These are phyloP conservation scores for Serilophus lunatus DNA, from an alignment of 2,113 vertebrate species.

Conservation along the genomic window DNA sequence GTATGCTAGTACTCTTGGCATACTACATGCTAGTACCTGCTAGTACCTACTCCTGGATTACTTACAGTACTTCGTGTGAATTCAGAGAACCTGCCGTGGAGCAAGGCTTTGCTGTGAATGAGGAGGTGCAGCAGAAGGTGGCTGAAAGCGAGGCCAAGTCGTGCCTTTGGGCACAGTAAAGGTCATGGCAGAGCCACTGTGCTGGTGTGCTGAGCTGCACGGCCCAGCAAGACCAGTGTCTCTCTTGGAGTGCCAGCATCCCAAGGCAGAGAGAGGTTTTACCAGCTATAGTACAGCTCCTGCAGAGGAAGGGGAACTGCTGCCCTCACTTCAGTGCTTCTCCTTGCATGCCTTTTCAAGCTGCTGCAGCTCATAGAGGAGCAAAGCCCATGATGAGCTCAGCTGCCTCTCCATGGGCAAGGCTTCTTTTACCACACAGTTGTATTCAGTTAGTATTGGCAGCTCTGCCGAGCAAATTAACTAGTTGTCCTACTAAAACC, in stretches of 20 bases:
- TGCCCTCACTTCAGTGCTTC: background rate
- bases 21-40: no score
- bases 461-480: background rate
- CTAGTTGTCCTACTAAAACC: background rate
- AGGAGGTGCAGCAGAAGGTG: background rate
- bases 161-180: background rate
- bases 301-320: background rate
- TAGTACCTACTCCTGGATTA: background rate
- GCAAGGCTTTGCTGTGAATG: background rate
- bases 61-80: background rate
- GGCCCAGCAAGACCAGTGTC: background rate
- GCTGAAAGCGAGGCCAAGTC: fast-evolving
- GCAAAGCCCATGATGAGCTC: background rate
- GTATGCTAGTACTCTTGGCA: no score
- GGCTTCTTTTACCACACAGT: background rate
- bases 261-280: background rate
- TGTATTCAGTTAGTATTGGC: background rate
- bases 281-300: fast-evolving
- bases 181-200: background rate
- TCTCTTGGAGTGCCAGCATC: background rate
- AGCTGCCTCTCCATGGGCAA: background rate
- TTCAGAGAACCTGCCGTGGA: background rate
- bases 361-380: background rate
- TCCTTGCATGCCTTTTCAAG: background rate
- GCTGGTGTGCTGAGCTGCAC: fast-evolving